Percentiles rank a stretch among this genome's conserved stretches.
These are phyloP conservation scores for Neogale vison DNA, from an alignment of 2,113 vertebrate genomes.

Conservation along the genomic window DNA sequence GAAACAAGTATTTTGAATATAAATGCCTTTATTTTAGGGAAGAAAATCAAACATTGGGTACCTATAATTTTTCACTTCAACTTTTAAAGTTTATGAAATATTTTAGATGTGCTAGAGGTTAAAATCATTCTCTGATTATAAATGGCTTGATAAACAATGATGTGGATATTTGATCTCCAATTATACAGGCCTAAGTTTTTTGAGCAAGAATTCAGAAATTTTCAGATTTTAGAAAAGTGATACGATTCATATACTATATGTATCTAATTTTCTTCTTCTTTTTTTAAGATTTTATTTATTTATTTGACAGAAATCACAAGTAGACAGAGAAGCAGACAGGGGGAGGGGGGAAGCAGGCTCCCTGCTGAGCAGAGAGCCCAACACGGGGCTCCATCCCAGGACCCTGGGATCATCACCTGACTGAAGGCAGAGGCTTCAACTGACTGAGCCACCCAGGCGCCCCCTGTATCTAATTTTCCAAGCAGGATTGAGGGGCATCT, in stretches of 20 bases:
- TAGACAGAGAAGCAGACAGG: too few relatives aligned
- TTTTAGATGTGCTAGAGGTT: slow-evolving; percentile 19
- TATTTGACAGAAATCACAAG: too few relatives aligned
- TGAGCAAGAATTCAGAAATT: neutral
- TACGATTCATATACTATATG: neutral
- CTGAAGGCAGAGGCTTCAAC: too few relatives aligned
- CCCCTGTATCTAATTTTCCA: neutral
- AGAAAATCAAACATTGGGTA: neutral
- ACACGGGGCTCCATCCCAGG: too few relatives aligned
- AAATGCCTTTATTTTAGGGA: slow-evolving; percentile 29
- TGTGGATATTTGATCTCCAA: neutral
- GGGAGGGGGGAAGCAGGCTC: too few relatives aligned
- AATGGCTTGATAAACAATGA: neutral
- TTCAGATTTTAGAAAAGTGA: neutral
- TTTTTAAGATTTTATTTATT: too few relatives aligned
- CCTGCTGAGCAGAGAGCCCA: too few relatives aligned
- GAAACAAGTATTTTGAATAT: neutral
- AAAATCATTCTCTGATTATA: neutral
- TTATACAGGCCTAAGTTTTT: neutral
- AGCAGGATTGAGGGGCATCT: neutral
- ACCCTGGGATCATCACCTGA: too few relatives aligned
- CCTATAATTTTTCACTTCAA: neutral
- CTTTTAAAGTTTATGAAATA: slow-evolving; percentile 31
- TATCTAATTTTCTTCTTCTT: neutral
- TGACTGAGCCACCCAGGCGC: too few relatives aligned